Percentiles rank a stretch among this genome's conserved stretches.
Evolutionary conservation across 2,113 vertebrate species (phyloP).

Genomic region (Apistogramma diplotaenia): DNA sequence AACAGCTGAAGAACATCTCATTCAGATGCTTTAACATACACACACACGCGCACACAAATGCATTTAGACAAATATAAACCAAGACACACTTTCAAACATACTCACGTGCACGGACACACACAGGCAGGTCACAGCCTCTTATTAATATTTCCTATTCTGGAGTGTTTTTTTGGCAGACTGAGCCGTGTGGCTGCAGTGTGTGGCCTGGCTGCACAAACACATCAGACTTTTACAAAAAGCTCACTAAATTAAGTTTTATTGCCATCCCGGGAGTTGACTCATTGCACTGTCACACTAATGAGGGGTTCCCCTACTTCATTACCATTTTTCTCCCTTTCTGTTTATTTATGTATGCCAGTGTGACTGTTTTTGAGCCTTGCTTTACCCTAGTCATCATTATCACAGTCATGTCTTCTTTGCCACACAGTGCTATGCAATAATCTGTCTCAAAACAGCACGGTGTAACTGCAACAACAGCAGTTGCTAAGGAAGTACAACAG

Average conservation of each 20-base stretch:
- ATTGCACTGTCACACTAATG: conserved; percentile 55
- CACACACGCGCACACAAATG: neutral
- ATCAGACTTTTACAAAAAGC: conserved; percentile 31
- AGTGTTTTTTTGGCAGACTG: conserved; percentile 58
- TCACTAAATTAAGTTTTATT: conserved; percentile 58
- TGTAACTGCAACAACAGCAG: neutral
- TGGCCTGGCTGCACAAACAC: conserved; percentile 59
- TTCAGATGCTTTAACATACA: neutral
- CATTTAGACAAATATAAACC: neutral
- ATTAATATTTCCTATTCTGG: conserved; percentile 60
- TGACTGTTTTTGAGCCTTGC: neutral
- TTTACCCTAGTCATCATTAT: conserved; percentile 6
- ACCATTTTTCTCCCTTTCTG: neutral
- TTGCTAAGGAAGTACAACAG: neutral
- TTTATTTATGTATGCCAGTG: conserved; percentile 15
- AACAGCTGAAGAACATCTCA: conserved; percentile 63
- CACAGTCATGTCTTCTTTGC: neutral
- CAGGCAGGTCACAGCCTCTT: conserved; percentile 30
- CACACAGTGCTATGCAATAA: neutral
- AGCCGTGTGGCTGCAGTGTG: conserved; percentile 43
- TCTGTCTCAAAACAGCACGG: neutral
- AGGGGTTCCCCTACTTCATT: conserved; percentile 54
- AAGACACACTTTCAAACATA: conserved; percentile 7
- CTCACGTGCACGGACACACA: conserved; percentile 8
- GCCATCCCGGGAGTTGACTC: conserved; percentile 56